phyloP scores from a whole-genome alignment of 2,113 vertebrate genomes.

The Azemiops feae region DNA sequence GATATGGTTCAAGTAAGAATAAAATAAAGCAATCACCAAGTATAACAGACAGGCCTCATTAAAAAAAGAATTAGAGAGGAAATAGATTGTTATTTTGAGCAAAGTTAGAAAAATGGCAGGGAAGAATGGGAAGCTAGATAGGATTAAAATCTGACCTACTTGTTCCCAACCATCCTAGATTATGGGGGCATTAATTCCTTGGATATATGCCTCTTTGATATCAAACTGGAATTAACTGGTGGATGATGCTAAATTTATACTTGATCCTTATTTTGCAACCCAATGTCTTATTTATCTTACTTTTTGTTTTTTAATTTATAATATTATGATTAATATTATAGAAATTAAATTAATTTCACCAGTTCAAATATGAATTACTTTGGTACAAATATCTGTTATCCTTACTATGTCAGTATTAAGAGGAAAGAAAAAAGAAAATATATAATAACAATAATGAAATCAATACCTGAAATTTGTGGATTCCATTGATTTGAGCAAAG shows the following conservation, averaged over 20 bases:
- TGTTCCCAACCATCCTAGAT: background rate
- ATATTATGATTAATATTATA: background rate
- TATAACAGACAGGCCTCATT: background rate
- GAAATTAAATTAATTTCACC: background rate
- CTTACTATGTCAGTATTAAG: constrained; percentile 27
- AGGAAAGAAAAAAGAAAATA: background rate
- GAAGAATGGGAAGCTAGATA: background rate
- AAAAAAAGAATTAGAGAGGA: background rate
- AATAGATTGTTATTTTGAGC: background rate
- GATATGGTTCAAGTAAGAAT: background rate
- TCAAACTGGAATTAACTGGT: background rate
- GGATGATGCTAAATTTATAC: background rate
- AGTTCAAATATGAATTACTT: background rate
- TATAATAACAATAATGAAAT: constrained; percentile 27
- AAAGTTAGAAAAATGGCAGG: background rate
- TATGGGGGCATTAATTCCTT: background rate
- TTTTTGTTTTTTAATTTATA: background rate
- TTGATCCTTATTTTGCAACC: background rate
- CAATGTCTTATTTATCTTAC: background rate
- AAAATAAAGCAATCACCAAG: background rate
- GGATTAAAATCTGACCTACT: background rate
- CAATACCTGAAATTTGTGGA: constrained; percentile 93
- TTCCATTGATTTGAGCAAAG: constrained; percentile 95
- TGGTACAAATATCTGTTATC: background rate
- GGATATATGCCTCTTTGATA: background rate